Conservation (phyloP, 92 coral and sea anemone genomes). For the Phymanthus crucifer region DNA sequence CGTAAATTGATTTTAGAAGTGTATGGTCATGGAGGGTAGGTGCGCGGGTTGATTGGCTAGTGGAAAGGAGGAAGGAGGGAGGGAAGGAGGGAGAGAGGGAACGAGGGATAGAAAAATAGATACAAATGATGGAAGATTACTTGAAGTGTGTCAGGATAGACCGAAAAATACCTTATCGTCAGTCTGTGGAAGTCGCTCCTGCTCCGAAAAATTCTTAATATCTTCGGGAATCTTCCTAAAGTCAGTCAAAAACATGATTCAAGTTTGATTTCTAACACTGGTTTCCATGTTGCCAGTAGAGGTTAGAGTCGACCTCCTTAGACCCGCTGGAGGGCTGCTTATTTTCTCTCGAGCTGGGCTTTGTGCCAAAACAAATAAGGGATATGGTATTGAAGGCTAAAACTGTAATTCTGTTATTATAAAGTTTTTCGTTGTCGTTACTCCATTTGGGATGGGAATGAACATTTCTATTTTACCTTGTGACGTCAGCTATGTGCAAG, state of each 20-base stretch:
- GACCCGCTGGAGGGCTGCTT: too few species aligned
- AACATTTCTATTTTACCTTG: slow-evolving; percentile 52
- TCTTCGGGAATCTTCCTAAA: slow-evolving; percentile 54
- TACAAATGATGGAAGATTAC: too few species aligned
- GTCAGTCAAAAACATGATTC: not conserved
- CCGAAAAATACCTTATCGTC: slow-evolving; percentile 46
- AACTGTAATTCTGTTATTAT: not conserved
- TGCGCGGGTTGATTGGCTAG: too few species aligned
- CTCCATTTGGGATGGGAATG: not conserved
- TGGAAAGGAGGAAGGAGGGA: too few species aligned
- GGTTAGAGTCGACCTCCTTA: not conserved
- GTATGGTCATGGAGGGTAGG: not conserved
- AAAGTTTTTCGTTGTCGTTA: not conserved
- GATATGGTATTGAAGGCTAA: too few species aligned
- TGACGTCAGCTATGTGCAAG: slow-evolving; percentile 93
- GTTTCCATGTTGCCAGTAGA: too few species aligned
- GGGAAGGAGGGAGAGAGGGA: too few species aligned
- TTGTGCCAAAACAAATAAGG: too few species aligned
- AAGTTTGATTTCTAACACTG: not conserved
- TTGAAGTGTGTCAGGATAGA: not conserved
- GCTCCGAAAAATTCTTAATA: slow-evolving; percentile 46
- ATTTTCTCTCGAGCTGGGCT: too few species aligned
- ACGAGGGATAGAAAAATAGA: not conserved
- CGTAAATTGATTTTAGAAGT: not conserved
- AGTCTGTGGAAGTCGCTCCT: slow-evolving; percentile 42